phyloP scores from a whole-genome alignment of 2,888 invertebrate genomes.

The Drosophila austrosaltans region DNA sequence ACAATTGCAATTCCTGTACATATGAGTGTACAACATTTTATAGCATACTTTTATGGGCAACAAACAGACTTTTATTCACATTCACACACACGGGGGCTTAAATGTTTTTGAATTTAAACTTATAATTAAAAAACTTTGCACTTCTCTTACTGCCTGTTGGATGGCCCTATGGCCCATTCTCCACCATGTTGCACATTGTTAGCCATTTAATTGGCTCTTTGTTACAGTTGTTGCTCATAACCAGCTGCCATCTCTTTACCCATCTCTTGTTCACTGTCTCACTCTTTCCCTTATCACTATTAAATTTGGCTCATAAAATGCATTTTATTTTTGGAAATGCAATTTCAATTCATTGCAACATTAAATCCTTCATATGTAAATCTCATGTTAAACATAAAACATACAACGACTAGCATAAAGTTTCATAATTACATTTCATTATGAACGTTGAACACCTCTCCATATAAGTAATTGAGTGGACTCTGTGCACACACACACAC shows the following conservation, averaged over 20 bases:
- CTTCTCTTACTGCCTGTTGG: slow-evolving; percentile 16
- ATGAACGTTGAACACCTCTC: slow-evolving; percentile 48
- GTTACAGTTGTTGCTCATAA: slow-evolving; percentile 50
- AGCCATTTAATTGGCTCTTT: slow-evolving; percentile 74
- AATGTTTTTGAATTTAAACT: slow-evolving; percentile 74
- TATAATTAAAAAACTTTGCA: slow-evolving; percentile 73
- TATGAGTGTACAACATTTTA: slow-evolving; percentile 51
- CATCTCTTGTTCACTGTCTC: background rate
- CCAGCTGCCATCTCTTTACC: background rate
- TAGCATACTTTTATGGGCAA: slow-evolving; percentile 70
- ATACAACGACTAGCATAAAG: slow-evolving; percentile 68
- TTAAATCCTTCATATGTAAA: slow-evolving; percentile 75
- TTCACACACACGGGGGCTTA: slow-evolving; percentile 44
- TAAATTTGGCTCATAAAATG: slow-evolving; percentile 16
- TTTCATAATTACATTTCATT: slow-evolving; percentile 72
- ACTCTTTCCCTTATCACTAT: background rate
- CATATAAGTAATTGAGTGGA: slow-evolving; percentile 26
- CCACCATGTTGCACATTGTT: slow-evolving; percentile 59
- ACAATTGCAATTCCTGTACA: slow-evolving; percentile 35
- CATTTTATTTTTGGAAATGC: slow-evolving; percentile 25
- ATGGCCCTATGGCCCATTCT: background rate
- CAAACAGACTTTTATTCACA: slow-evolving; percentile 69
- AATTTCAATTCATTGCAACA: slow-evolving; percentile 64
- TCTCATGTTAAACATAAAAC: slow-evolving; percentile 73
- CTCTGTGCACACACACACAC: background rate